A percentile compares a stretch with the other conserved stretches of the same genome.
Conservation (phyloP, 2,113 vertebrate genomes). For the Myotis yumanensis region DNA sequence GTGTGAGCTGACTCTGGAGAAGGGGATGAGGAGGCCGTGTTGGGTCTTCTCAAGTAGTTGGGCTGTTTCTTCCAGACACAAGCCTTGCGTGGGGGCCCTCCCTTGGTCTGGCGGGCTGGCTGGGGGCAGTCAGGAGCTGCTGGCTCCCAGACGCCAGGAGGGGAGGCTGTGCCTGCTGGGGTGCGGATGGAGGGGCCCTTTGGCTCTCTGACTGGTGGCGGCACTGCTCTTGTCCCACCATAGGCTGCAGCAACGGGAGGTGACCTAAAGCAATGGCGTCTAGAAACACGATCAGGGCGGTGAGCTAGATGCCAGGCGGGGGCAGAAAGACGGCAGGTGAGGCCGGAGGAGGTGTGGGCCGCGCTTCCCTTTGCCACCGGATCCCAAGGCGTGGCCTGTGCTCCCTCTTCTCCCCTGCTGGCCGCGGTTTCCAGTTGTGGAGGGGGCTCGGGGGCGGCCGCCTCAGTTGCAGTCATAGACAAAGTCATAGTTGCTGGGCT, state of each 20-base stretch:
- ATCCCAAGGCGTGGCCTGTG: slow-evolving; percentile 69
- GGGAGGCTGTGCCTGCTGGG: neutral
- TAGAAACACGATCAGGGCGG: slow-evolving; percentile 65
- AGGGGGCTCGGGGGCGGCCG: neutral
- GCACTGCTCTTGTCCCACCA: slow-evolving; percentile 65
- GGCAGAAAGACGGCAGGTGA: slow-evolving; percentile 35
- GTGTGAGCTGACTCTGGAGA: slow-evolving; percentile 60
- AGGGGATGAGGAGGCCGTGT: slow-evolving; percentile 25
- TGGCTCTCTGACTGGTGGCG: slow-evolving; percentile 51
- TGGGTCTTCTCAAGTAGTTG: slow-evolving; percentile 31
- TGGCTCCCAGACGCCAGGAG: neutral
- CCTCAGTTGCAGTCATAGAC: slow-evolving; percentile 99
- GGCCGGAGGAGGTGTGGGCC: slow-evolving; percentile 60
- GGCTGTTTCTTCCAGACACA: neutral
- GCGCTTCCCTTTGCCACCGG: slow-evolving; percentile 51
- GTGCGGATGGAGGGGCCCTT: neutral
- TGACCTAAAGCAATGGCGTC: slow-evolving; percentile 79
- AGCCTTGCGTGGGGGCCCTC: neutral
- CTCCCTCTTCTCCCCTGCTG: slow-evolving; percentile 74
- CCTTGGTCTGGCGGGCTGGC: neutral
- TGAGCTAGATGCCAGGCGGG: slow-evolving; percentile 59
- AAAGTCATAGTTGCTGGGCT: slow-evolving; percentile 99
- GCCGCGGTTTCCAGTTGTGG: slow-evolving; percentile 84
- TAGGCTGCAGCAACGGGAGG: slow-evolving; percentile 38
- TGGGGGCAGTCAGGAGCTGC: neutral